These are phyloP conservation scores for Rhyacichthys aspro DNA, from an alignment of 2,797 vertebrate species.

Conservation along the genomic window DNA sequence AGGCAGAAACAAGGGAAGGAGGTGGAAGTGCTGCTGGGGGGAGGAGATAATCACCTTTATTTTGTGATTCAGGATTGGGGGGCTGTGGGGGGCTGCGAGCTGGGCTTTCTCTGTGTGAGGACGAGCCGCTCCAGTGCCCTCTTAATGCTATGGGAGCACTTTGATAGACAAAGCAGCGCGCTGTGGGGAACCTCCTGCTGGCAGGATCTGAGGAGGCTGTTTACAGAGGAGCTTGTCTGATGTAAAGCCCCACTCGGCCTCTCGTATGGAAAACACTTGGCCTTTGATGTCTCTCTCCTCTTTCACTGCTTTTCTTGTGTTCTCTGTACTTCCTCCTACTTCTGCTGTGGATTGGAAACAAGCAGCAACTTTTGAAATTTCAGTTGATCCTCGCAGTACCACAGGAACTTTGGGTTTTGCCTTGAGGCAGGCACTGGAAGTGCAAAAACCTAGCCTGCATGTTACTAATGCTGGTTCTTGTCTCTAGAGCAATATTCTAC, in stretches of 20 bases:
- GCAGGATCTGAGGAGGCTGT: slow-evolving; percentile 80
- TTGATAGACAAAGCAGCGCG: slow-evolving; percentile 80
- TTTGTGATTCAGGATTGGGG: slow-evolving; percentile 61
- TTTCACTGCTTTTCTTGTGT: slow-evolving; percentile 40
- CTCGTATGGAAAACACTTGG: slow-evolving; percentile 73
- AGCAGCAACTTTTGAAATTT: not conserved
- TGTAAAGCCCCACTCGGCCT: slow-evolving; percentile 63
- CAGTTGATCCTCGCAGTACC: not conserved
- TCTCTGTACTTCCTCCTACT: slow-evolving; percentile 19
- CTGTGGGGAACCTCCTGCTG: slow-evolving; percentile 77
- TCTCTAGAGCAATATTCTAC: not conserved
- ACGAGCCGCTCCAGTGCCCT: slow-evolving; percentile 61
- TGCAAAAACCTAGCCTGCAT: not conserved
- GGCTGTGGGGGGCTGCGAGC: slow-evolving; percentile 4
- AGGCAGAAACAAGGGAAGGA: slow-evolving; percentile 49
- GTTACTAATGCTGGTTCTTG: not conserved
- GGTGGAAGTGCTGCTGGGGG: slow-evolving; percentile 42
- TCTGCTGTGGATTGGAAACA: slow-evolving; percentile 49
- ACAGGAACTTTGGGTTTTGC: not conserved
- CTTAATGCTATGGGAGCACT: slow-evolving; percentile 64
- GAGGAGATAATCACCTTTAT: slow-evolving; percentile 71
- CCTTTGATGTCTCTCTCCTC: slow-evolving; percentile 81
- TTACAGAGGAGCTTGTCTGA: slow-evolving; percentile 79
- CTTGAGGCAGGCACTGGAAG: not conserved
- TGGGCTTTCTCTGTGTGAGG: slow-evolving; percentile 35